Percentiles rank a stretch among this genome's conserved stretches.
Evolutionary conservation across 2,797 vertebrate genomes (phyloP).

Genomic region (Cirrhinus mrigala): DNA sequence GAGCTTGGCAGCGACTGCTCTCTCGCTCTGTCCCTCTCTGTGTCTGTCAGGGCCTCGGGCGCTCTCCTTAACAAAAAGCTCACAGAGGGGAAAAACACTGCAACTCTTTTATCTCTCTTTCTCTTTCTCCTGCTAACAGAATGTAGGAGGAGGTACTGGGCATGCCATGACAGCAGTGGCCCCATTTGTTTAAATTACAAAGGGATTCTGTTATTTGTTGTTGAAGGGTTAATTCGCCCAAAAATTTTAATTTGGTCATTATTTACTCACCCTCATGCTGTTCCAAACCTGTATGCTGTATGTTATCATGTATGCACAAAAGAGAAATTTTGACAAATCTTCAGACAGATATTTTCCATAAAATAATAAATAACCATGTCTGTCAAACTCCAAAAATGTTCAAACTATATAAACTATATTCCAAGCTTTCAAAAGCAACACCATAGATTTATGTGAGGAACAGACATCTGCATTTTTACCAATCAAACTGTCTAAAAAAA

Average conservation of each 20-base stretch:
- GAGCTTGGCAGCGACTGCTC: constrained; percentile 56
- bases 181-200: constrained; percentile 74
- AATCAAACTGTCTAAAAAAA: not conserved
- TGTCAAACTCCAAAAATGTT: not conserved
- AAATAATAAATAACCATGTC: not conserved
- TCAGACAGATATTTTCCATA: not conserved
- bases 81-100: constrained; percentile 59
- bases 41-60: constrained; percentile 57
- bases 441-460: not conserved
- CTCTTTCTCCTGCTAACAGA: constrained; percentile 61
- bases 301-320: not conserved
- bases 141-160: constrained; percentile 52
- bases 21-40: constrained; percentile 61
- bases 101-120: constrained; percentile 57
- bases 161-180: constrained; percentile 69
- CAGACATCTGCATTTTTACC: not conserved
- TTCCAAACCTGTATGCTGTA: constrained; percentile 7
- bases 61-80: constrained; percentile 60
- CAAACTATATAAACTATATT: not conserved
- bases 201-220: constrained; percentile 73
- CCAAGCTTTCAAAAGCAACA: not conserved
- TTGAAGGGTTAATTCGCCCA: not conserved
- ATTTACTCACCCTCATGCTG: constrained; percentile 3
- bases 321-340: not conserved
- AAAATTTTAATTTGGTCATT: not conserved